Conservation (phyloP, 2,113 vertebrate genomes). For the Sinosuthora webbiana region DNA sequence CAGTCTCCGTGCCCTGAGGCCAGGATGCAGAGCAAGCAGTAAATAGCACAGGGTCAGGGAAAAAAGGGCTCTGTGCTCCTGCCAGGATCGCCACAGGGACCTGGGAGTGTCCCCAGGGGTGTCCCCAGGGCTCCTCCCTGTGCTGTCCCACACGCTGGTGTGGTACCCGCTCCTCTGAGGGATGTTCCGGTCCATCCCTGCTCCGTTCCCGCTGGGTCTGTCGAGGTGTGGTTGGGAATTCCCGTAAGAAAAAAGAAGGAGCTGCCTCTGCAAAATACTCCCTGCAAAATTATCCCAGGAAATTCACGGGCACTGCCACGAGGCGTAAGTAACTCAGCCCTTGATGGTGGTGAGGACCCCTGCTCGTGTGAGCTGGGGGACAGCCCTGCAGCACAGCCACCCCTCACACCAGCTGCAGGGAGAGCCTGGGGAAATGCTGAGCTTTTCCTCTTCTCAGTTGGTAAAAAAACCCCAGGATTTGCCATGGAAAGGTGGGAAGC, state of each 20-base stretch:
- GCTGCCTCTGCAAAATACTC: not conserved
- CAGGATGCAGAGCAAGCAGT: slow-evolving; percentile 2
- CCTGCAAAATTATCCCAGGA: not conserved
- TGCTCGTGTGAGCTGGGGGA: accelerated
- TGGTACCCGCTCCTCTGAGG: accelerated
- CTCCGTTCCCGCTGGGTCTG: accelerated
- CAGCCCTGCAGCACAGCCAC: not conserved
- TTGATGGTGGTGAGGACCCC: not conserved
- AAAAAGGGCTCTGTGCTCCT: not conserved
- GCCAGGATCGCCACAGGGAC: not conserved
- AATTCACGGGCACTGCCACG: not conserved
- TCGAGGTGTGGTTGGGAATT: accelerated
- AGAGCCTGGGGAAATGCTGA: not conserved
- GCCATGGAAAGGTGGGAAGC: not conserved
- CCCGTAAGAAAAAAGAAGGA: not conserved
- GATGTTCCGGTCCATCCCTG: not conserved
- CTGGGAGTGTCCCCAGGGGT: not conserved
- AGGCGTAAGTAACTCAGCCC: not conserved
- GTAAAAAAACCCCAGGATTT: not conserved
- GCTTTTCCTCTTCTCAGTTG: not conserved
- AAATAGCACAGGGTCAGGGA: not conserved
- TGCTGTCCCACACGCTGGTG: not conserved
- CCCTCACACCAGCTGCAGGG: accelerated
- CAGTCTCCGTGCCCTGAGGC: not conserved
- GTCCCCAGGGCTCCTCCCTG: accelerated